These are phyloP conservation scores for Hypercompe scribonia DNA, from an alignment of 2,888 invertebrate genomes.

Conservation along the genomic window DNA sequence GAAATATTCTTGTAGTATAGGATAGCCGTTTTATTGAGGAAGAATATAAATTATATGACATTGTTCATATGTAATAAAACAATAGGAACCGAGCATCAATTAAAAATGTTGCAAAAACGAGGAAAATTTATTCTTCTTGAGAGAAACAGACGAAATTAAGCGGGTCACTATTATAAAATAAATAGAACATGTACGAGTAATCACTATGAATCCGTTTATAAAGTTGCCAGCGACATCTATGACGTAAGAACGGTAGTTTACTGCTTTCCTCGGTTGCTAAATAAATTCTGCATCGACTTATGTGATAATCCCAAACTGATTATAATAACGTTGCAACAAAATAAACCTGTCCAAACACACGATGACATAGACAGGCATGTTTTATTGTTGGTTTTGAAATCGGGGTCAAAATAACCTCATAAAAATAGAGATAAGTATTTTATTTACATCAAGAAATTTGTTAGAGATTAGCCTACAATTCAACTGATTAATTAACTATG, in stretches of 20 bases:
- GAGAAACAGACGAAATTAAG: no score
- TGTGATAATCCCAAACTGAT: not conserved
- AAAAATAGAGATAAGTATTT: not conserved
- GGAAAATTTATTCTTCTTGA: no score
- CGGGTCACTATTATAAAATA: not conserved
- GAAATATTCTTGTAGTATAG: no score
- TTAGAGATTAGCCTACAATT: not conserved
- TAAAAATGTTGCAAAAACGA: no score
- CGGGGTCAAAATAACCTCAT: not conserved
- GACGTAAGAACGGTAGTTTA: not conserved
- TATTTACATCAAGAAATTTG: not conserved
- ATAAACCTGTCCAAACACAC: not conserved
- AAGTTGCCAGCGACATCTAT: not conserved
- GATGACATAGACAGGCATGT: not conserved
- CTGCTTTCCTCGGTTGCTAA: not conserved
- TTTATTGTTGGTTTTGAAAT: not conserved
- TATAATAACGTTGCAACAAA: not conserved
- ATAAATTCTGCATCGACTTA: not conserved
- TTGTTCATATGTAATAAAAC: no score
- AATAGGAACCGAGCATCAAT: no score
- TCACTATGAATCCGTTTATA: not conserved
- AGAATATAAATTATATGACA: no score
- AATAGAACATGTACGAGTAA: not conserved
- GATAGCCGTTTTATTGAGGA: no score
- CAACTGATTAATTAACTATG: not conserved